Percentiles rank a stretch among this genome's conserved stretches.
These are phyloP conservation scores for Trichomycterus rosablanca DNA, from an alignment of 2,113 vertebrate genomes.

Conservation along the genomic window DNA sequence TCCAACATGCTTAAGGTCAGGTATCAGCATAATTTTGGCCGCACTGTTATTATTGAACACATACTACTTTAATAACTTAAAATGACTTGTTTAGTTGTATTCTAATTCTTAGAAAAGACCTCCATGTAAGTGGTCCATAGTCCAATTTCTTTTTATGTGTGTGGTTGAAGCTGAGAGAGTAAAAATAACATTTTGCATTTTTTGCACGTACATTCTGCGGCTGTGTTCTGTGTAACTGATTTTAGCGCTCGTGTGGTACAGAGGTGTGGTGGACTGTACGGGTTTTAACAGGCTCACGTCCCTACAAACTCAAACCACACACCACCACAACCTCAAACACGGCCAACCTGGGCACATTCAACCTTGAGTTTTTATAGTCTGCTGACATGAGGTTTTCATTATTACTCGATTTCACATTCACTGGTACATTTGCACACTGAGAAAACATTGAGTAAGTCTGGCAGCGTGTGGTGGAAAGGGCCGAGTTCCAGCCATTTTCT, in stretches of 20 bases:
- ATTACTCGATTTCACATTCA: conserved; percentile 36
- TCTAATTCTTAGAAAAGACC: neutral
- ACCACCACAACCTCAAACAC: conserved; percentile 53
- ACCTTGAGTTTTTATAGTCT: conserved; percentile 44
- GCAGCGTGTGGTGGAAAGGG: no score
- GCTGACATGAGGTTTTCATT: conserved; percentile 52
- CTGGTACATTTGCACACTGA: conserved; percentile 22
- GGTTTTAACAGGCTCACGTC: conserved; percentile 53
- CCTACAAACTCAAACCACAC: conserved; percentile 44
- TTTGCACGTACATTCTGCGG: conserved; percentile 30
- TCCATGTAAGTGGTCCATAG: neutral
- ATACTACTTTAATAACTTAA: no score
- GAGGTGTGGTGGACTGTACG: conserved; percentile 47
- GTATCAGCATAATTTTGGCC: no score
- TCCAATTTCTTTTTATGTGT: neutral
- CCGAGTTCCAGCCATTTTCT: no score
- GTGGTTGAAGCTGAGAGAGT: neutral
- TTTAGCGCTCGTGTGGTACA: conserved; percentile 30
- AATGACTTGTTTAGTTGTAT: no score
- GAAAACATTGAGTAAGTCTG: conserved; percentile 39
- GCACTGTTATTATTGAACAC: no score
- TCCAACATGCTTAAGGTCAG: no score
- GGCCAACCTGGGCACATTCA: conserved; percentile 44
- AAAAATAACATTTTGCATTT: conserved; percentile 38
- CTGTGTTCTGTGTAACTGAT: conserved; percentile 45